These are phyloP conservation scores for Arremon aurantiirostris DNA, from an alignment of 2,797 vertebrate genomes.

Conservation along the genomic window DNA sequence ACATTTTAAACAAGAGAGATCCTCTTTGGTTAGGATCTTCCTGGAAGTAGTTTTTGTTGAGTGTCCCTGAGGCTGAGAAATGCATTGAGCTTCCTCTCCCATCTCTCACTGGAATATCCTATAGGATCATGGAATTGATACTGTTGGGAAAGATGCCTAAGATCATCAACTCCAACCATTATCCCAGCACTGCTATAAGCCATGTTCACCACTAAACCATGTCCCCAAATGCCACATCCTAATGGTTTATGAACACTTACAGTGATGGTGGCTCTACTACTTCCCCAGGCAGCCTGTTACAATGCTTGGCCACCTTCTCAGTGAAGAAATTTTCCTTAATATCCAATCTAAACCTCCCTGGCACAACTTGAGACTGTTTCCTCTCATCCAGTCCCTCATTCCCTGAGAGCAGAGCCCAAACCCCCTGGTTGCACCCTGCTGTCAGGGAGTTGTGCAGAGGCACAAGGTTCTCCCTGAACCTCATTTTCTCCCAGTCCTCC, in stretches of 20 bases:
- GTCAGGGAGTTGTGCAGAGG: neutral
- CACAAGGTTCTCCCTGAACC: neutral
- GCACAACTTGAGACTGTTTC: rapidly evolving
- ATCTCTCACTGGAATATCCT: neutral
- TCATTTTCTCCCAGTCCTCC: neutral
- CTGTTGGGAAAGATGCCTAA: neutral
- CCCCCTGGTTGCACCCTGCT: rapidly evolving
- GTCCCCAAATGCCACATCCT: neutral
- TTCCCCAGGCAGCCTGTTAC: neutral
- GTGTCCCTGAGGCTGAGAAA: neutral
- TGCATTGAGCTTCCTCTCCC: neutral
- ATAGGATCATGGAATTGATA: neutral
- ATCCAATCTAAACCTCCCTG: neutral
- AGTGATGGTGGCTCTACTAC: neutral
- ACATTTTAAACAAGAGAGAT: neutral
- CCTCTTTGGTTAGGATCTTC: neutral
- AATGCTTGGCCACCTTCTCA: neutral
- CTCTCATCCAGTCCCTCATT: neutral
- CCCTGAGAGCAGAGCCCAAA: neutral
- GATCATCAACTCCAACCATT: neutral
- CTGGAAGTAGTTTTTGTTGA: neutral
- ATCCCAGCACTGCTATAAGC: neutral
- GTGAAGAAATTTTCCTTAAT: neutral
- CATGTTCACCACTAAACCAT: neutral
- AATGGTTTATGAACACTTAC: neutral